A percentile compares a stretch with the other conserved stretches of the same genome.
These are phyloP conservation scores for Teleopsis dalmanni DNA, from an alignment of 1,140 invertebrate species.

Conservation along the genomic window DNA sequence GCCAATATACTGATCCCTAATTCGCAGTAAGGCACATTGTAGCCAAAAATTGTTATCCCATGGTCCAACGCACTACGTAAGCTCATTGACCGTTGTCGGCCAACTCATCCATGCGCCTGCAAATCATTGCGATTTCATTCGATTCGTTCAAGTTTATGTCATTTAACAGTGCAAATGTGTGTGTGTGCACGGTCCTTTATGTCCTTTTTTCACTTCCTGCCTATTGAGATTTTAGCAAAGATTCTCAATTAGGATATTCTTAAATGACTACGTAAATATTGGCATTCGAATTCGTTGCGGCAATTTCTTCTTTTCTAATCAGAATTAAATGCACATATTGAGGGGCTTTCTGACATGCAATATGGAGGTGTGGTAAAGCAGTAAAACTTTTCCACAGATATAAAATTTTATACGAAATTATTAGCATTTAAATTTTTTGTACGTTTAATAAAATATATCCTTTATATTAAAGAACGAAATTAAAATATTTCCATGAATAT, in stretches of 20 bases:
- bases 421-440: no score
- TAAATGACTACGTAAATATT: constrained; percentile 42
- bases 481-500: no score
- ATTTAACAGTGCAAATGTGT: not conserved
- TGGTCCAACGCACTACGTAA: no score
- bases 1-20: not conserved
- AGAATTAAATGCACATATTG: not conserved
- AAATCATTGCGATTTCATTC: constrained; percentile 8
- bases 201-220: constrained; percentile 15
- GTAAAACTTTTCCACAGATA: no score
- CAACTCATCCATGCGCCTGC: no score
- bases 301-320: not conserved
- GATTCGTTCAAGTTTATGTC: constrained; percentile 6
- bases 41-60: no score
- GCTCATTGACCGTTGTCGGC: not conserved
- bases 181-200: no score
- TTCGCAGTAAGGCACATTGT: not conserved
- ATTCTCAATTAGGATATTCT: constrained; percentile 44
- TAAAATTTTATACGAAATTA: no score
- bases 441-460: no score
- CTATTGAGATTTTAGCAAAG: constrained; percentile 17
- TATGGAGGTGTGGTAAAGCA: not conserved
- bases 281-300: constrained; percentile 11
- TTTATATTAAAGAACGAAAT: no score
- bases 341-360: not conserved